Base-by-base conservation (phyloP, 1,140 invertebrate species). In the Anthonomus grandis region DNA sequence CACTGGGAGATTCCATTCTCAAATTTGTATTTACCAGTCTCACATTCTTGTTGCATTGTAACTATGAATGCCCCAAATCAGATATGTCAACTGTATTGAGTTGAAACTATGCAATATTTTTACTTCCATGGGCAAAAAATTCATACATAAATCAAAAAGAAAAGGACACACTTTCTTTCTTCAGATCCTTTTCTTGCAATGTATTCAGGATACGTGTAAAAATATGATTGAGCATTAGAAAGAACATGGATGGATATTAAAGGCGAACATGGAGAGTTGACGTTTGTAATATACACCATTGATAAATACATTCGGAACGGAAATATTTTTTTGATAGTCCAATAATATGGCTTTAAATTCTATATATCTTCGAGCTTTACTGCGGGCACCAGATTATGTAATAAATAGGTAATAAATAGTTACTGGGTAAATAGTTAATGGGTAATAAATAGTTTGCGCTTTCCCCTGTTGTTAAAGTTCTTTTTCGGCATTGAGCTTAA, bases 131-230 rank as follows among this genome's bases (percentile, higher is more conserved):
- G n/a, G n/a, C n/a, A n/a, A n/a, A n/a, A n/a, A n/a, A n/a, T n/a
- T n/a, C n/a, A n/a, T n/a, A n/a, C n/a, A n/a, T n/a, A n/a, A n/a
- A n/a, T n/a, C n/a, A n/a, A n/a, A n/a, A n/a, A n/a, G n/a, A n/a
- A n/a, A n/a, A n/a, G n/a, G n/a, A n/a, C n/a, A n/a, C n/a, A n/a
- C n/a, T n/a, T n/a, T n/a, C n/a, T n/a, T n/a, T n/a, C n/a, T n/a
- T n/a, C n/a, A n/a, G n/a, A n/a, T n/a, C n/a, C 60, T 49, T 70
- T 70, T 51, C 57, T 55, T 37, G 34, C 50, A 42, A 60, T 39
- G 9, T 27, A 56, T 57, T 68, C 60, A 24, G 42, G 46, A 37
- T 67, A 68, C 5, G 36, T 41, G 36, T 64, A 65, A 58, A 67
- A 68, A 12, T 48, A 21, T 27, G 41, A 48, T 38, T 61, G 5